Evolutionary conservation across 2,113 vertebrate genomes (phyloP).

Genomic region (Melanerpes aurifrons): DNA sequence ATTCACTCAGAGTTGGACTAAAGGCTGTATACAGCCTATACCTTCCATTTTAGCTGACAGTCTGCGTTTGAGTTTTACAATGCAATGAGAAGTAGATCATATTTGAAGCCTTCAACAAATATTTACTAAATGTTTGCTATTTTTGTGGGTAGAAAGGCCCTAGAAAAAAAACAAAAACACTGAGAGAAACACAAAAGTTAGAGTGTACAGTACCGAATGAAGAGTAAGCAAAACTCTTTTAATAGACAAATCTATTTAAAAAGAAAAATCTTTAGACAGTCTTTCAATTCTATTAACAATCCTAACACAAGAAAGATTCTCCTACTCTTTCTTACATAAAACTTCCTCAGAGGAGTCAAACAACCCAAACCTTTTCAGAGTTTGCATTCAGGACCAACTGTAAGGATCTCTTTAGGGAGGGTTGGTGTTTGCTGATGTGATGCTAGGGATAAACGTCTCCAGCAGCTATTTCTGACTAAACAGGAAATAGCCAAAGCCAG

Average conservation of each 20-base stretch:
- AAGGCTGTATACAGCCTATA: not conserved
- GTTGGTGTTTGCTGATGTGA: not conserved
- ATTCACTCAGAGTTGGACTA: not conserved
- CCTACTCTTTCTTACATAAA: not conserved
- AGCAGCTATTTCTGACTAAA: conserved; percentile 10
- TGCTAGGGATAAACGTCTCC: conserved; percentile 3
- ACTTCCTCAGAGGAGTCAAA: not conserved
- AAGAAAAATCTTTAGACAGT: not conserved
- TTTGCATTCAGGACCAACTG: not conserved
- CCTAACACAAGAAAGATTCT: not conserved
- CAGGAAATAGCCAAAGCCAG: conserved; percentile 28
- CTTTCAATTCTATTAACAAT: not conserved
- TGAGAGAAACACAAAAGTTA: not conserved
- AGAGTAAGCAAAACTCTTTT: not conserved
- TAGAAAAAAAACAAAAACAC: not conserved
- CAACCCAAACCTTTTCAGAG: not conserved
- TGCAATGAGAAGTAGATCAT: not conserved
- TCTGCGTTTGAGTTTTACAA: not conserved
- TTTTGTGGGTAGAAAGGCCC: not conserved
- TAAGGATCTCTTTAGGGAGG: not conserved
- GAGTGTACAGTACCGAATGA: not conserved
- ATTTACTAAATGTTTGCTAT: not conserved
- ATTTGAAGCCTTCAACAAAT: conserved; percentile 8
- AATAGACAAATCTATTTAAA: not conserved
- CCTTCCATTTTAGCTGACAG: not conserved